Base-by-base conservation (phyloP, 2,797 vertebrate genomes). In the Trichosurus vulpecula region DNA sequence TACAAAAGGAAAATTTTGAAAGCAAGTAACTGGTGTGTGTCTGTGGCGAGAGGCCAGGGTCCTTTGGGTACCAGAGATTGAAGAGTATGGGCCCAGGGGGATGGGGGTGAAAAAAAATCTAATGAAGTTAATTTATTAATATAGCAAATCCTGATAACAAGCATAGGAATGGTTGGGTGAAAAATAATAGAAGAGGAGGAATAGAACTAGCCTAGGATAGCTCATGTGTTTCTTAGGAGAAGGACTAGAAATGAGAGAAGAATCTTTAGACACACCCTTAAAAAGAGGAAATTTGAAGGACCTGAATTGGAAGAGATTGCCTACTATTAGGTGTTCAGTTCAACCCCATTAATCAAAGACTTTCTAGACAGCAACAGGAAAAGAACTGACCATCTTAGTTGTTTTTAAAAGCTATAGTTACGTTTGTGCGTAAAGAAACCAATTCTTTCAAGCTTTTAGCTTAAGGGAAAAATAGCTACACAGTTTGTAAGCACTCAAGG, bases 181-280 rank as follows among this genome's bases (percentile, higher is more conserved):
- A 91, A 52, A 47, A 16, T 53, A 54, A 14, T 61, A 57, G n/a
- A 27, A 51, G 3, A 81, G 41, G 41, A 87, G 10, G 74, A 27
- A 29, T 30, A 57, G 12, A 22, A 12, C 41, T 87, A 87, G 22
- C 41, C 47, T 27, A 27, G 74, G 66, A 81, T 81, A 81, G 66
- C n/a, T 0, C 0, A 3, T 54, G 92, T 25, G 13, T 25, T 90
- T 0, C 90, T 52, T 9, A 54, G 47, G 54, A 51, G 41, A 91
- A 95, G 66, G 53, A 52, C 29, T 9, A n/a, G 47, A 74, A 92
- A 94, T 56, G 90, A 13, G 16, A 89, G 52, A 92, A 94, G 57
- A 87, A 57, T 8, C 66, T 92, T 93, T 14, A 91, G 92, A 91
- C 47, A 91, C n/a, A 91, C 35, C 66, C 29, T 90, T 56, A 57